Evolutionary conservation across 92 coral and sea anemone species (phyloP), one percentile per base, ranked within the genome.

Genomic region (Palythoa heliodiscus): DNA sequence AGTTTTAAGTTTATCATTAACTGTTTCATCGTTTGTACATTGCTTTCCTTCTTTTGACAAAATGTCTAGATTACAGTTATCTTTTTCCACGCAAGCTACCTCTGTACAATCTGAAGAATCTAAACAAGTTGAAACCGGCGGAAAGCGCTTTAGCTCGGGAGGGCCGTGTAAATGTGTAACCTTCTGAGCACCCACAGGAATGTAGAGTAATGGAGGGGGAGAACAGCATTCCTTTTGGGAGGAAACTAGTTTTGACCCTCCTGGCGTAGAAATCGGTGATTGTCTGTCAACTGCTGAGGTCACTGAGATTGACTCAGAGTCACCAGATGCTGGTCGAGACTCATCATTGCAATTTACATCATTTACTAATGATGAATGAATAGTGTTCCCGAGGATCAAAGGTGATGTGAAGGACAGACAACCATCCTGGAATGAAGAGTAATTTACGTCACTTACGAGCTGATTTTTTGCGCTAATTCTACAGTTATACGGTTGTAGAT

Each of bases 111-210:
- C 20, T 25, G 15, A 11, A 15, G 43, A 66, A 52, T 66, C 71
- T 52, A 66, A 37, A 19, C 0, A 16, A 85, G 15, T 24, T 38
- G 73, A 17, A 50, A 63, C 58, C 14, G 89, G 71, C 20, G 90
- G 89, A 29, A 86, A 80, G 43, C 95, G 86, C 88, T 94, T 90
- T 13, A 94, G 91, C 58, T 87, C 89, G 11, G 98, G 98, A 16
- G 98, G 98, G 14, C 93, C 98, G 37, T 92, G 98, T 7, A 94
- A 88, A 37, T 94, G 98, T 2, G 98, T 94, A 19, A 94, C 93
- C 72, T 91, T 83, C 89, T 92, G 95, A 39, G 98, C 98, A 6
- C 95, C 95, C 38, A 95, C 95, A 35, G 98, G 98, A 39, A 94
- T 94, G 85, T 94, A 94, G 35, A 94, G 91, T 16, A 94, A 39